Percentiles rank a stretch among this genome's conserved stretches.
Evolutionary conservation across 2,888 invertebrate genomes (phyloP).

Genomic region (Cryptops parisi): DNA sequence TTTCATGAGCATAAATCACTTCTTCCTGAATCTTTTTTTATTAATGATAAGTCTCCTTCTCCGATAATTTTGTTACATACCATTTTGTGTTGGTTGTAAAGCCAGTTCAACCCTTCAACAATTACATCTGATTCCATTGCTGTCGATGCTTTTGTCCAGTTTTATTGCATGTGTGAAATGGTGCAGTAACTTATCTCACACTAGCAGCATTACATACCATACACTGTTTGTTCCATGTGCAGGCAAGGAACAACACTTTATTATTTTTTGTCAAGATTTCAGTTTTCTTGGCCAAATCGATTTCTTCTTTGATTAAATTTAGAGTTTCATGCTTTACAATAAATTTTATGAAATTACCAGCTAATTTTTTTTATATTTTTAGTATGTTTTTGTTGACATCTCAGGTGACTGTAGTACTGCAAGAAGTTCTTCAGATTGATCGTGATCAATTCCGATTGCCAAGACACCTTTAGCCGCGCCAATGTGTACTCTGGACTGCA

Average conservation of each 20-base stretch:
- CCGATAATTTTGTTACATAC: conserved; percentile 1
- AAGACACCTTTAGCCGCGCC: background rate
- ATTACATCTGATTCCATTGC: background rate
- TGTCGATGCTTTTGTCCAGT: background rate
- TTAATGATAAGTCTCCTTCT: conserved; percentile 1
- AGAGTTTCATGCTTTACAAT: background rate
- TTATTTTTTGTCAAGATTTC: background rate
- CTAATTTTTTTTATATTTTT: background rate
- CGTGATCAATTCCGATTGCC: background rate
- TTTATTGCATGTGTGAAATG: background rate
- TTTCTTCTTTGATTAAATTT: background rate
- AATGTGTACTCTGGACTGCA: conserved; percentile 1
- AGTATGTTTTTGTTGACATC: background rate
- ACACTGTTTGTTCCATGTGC: background rate
- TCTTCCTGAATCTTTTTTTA: background rate
- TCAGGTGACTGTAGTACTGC: background rate
- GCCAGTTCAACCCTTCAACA: conserved; percentile 1
- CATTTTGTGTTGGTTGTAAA: background rate
- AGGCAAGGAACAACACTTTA: background rate
- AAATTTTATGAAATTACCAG: background rate
- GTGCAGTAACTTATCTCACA: background rate
- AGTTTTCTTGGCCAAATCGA: background rate
- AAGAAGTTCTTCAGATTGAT: conserved; percentile 5
- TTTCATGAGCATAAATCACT: background rate
- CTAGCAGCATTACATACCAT: background rate